A percentile compares a stretch with the other conserved stretches of the same genome.
phyloP scores from a whole-genome alignment of 2,113 vertebrate species.

The Ptilorrhoa leucosticta region DNA sequence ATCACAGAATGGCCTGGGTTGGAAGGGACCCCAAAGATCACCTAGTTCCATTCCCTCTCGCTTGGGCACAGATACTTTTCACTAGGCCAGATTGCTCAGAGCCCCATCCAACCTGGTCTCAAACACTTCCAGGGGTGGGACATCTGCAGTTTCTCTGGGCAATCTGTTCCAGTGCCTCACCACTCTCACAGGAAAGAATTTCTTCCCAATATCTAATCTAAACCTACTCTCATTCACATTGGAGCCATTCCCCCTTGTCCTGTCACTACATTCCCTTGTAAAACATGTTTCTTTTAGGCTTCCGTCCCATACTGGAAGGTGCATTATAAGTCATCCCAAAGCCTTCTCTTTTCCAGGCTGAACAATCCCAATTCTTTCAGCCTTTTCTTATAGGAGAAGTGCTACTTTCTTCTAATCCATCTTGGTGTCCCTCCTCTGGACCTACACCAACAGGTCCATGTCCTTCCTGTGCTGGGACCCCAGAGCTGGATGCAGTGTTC shows the following conservation, averaged over 20 bases:
- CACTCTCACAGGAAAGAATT: not conserved
- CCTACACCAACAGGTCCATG: not conserved
- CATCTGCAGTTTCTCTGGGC: not conserved
- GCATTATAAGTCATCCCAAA: not conserved
- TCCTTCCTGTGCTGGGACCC: not conserved
- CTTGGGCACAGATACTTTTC: not conserved
- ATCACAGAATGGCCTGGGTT: not conserved
- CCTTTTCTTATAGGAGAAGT: not conserved
- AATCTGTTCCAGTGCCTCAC: not conserved
- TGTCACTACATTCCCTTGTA: not conserved
- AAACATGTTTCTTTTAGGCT: not conserved
- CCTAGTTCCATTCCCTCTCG: not conserved
- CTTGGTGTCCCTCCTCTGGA: not conserved
- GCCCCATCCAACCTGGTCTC: not conserved
- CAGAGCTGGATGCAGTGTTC: not conserved
- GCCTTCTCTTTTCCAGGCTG: not conserved
- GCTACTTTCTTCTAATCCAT: not conserved
- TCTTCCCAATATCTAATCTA: not conserved
- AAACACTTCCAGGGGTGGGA: not conserved
- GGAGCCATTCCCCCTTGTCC: not conserved
- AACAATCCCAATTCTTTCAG: not conserved
- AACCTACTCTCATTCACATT: not conserved
- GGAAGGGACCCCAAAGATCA: not conserved
- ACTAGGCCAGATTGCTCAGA: not conserved
- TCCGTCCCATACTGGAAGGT: not conserved